Base-by-base conservation (phyloP, 2,113 vertebrate species). In the Callorhinus ursinus region DNA sequence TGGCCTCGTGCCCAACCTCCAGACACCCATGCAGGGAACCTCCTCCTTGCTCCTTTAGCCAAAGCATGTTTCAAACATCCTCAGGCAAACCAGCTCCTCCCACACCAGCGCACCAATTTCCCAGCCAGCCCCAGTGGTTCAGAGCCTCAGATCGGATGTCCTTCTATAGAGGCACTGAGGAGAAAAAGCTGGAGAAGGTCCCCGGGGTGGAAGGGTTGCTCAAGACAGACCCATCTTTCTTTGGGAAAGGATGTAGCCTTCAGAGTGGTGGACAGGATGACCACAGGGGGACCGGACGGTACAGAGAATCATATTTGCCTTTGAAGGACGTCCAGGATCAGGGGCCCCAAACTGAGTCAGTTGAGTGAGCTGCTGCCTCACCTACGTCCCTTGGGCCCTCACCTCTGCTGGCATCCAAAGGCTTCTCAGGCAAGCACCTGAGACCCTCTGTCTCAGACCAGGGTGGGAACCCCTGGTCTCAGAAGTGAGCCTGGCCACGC, bases 191-290 rank as follows among this genome's bases (percentile, higher is more conserved):
- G 0, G 5, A 79, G 36, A 77, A 63, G 22, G 11, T 3, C 19
- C 1, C 5, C 3, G 57, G 0, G 33, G 53, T 59, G n/a, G 33
- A 61, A 81, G 36, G 28, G 13, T 22, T 0, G 0, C 61, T 51
- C 10, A 7, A 49, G 46, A 89, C 51, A 42, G n/a, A 46, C 19
- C 9, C 39, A 15, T 15, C 18, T 1, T 72, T 81, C 67, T 14
- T 6, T 3, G 33, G 51, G 16, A n/a, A 63, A 19, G 21, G 21
- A 9, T 4, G 28, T 7, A 16, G 42, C 9, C 28, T 71, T 93
- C 53, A 14, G 19, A 42, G n/a, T 8, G 9, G 24, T 51, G 12
- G 28, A 10, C 28, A 39, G 4, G 79, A 26, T 0, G n/a, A 26
- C 51, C 14, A 2, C 19, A 21, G 22, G 57, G 22, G 67, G 15